Evolutionary conservation across 2,888 invertebrate species (phyloP), one percentile per base, ranked within the genome.

Genomic region (Brachylomia viminalis): DNA sequence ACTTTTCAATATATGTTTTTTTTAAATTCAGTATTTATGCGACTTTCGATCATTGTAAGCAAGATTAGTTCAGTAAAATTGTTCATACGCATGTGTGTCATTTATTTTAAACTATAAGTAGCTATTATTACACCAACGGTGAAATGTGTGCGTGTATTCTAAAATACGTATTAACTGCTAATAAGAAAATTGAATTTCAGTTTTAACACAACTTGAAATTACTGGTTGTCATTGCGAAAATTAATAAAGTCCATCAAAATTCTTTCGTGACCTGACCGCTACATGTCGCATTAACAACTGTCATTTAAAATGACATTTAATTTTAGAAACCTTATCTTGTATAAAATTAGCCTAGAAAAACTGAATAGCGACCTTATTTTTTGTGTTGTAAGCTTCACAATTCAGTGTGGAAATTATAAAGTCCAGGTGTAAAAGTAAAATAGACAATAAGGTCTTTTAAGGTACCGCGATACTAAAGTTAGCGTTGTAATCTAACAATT

Each of bases 401-500:
- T 90, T 47, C 85, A 65, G 6, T 77, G 79, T 67, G 5, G 8
- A 27, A 27, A 13, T 17, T 54, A 65, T 54, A 61, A 33, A 61
- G 66, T 62, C 72, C 77, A 79, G 79, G 68, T 83, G 81, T 84
- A 82, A 86, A 85, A 80, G 78, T 87, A 83, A 88, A 86, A 87
- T 88, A 77, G 84, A 84, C 80, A 87, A n/a, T n/a, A n/a, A 81
- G 85, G 81, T 91, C 92, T 88, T 93, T 92, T 92, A 94, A 91
- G 93, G 94, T 85, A 91, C 92, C 86, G 92, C 90, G 92, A 92
- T 92, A 93, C 93, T 93, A 93, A 92, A 93, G 89, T 92, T 92
- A 93, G 92, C 93, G 94, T 95, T 92, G 95, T 95, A 94, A 94
- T 95, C 95, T 94, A 95, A 92, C 95, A 94, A 95, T 95, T 95